A percentile compares a stretch with the other conserved stretches of the same genome.
Conservation (phyloP, 2,113 vertebrate species). For the Cyphomyrus plagiostoma region DNA sequence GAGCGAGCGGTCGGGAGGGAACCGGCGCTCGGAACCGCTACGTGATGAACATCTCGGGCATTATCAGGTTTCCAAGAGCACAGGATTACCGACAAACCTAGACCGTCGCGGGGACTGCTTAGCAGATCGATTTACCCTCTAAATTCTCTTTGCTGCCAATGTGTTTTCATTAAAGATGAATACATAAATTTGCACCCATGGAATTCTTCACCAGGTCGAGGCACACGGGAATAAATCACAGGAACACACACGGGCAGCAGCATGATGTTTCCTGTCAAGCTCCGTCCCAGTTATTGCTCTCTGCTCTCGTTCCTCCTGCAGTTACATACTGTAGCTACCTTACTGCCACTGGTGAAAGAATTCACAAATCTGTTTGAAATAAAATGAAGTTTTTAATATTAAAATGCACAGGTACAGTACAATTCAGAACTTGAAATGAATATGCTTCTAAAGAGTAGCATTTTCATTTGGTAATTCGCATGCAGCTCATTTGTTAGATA, state of each 20-base stretch:
- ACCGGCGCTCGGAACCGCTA: neutral
- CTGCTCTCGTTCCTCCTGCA: neutral
- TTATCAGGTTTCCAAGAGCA: neutral
- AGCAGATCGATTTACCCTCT: neutral
- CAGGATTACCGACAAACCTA: neutral
- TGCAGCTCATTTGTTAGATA: constrained; percentile 29
- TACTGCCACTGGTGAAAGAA: neutral
- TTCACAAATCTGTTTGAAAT: neutral
- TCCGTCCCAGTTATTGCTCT: neutral
- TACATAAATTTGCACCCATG: neutral
- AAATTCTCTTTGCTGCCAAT: neutral
- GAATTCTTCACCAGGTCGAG: neutral
- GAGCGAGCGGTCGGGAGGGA: neutral
- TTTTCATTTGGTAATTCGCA: constrained; percentile 28
- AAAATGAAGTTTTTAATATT: constrained; percentile 17
- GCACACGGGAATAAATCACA: neutral
- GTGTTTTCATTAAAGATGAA: neutral
- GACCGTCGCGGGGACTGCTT: neutral
- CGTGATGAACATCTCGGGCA: neutral
- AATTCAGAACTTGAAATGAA: constrained; percentile 3
- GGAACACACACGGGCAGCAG: neutral
- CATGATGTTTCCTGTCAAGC: neutral
- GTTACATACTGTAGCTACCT: neutral
- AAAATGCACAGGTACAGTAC: constrained; percentile 20
- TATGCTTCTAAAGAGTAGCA: constrained; percentile 16